Evolutionary conservation across 2,888 invertebrate genomes (phyloP), one percentile per base, ranked within the genome.

Genomic region (Drosophila bunnanda): DNA sequence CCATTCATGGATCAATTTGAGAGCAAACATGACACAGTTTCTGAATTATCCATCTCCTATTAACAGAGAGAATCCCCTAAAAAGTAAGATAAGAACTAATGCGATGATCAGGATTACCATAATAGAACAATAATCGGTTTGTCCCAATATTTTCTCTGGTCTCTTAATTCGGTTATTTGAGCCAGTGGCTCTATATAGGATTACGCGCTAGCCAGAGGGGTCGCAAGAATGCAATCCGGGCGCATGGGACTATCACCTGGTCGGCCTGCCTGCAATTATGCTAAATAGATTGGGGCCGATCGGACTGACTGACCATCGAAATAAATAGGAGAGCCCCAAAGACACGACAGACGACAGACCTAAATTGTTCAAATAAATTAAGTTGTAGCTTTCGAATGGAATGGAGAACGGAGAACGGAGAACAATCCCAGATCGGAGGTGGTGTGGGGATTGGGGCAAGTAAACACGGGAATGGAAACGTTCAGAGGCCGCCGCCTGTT

Each of bases 301-400:
- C 70, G 75, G 81, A 82, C 38, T 85, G 81, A 82, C 38, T 85
- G 81, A 76, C 81, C 82, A 81, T 85, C 82, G 85, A 75, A 67
- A 88, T 81, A 83, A 86, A 88, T 80, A 81, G 83, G 82, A 78
- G 78, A 73, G 66, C 75, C 73, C 75, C 74, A 86, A 71, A 55
- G 70, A 77, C 78, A 78, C 72, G 62, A 48, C 60, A 58, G 48
- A 44, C 64, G 55, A 55, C 85, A 78, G 75, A 80, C 88, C 56
- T 82, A 89, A 88, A 89, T 88, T 89, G 89, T 86, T 79, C 81
- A 86, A 89, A 88, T 89, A 84, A 86, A 85, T 85, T 85, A 85
- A 88, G 85, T 82, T 85, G 85, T 88, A 82, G 85, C 88, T 85
- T 85, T 85, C 85, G 78, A 85, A 86, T 71, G 64, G 53, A 39